These are phyloP conservation scores for Tragelaphus buxtoni DNA, from an alignment of 2,113 vertebrate genomes.

Conservation along the genomic window DNA sequence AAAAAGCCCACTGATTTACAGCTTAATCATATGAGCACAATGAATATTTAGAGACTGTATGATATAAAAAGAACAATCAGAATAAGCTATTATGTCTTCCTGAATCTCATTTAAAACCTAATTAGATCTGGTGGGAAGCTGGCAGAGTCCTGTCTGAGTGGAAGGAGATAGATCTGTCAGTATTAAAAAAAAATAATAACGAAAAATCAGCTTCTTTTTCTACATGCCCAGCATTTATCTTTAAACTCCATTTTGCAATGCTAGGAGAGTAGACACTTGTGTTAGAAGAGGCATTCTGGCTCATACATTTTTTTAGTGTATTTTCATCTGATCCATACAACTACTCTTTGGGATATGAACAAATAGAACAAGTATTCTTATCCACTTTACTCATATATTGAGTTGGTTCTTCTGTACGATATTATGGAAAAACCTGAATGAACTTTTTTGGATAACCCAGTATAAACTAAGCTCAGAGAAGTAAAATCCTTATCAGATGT, in stretches of 20 bases:
- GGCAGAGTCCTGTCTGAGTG: slow-evolving; percentile 71
- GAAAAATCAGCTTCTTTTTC: slow-evolving; percentile 29
- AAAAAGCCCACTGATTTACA: slow-evolving; percentile 74
- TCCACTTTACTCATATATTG: background rate
- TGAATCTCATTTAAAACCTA: slow-evolving; percentile 85
- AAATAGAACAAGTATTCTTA: background rate
- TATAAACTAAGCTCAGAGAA: slow-evolving; percentile 14
- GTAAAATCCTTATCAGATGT: background rate
- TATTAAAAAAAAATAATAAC: background rate
- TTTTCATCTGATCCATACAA: slow-evolving; percentile 5
- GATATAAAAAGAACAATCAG: slow-evolving; percentile 86
- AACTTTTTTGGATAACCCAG: background rate
- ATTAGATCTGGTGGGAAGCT: slow-evolving; percentile 82
- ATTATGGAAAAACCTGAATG: background rate
- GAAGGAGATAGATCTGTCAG: slow-evolving; percentile 73
- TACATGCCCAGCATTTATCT: slow-evolving; percentile 31
- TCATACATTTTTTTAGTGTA: slow-evolving; percentile 27
- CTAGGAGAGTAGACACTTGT: background rate
- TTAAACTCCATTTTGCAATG: slow-evolving; percentile 7
- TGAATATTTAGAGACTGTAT: slow-evolving; percentile 80
- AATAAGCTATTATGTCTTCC: slow-evolving; percentile 83
- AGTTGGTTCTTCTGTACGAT: background rate
- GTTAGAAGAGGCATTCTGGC: background rate
- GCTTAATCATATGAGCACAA: slow-evolving; percentile 80
- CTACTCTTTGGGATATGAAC: background rate